A percentile compares a stretch with the other conserved stretches of the same genome.
Conservation (phyloP, 2,113 vertebrate genomes). For the Oryzias woworae region DNA sequence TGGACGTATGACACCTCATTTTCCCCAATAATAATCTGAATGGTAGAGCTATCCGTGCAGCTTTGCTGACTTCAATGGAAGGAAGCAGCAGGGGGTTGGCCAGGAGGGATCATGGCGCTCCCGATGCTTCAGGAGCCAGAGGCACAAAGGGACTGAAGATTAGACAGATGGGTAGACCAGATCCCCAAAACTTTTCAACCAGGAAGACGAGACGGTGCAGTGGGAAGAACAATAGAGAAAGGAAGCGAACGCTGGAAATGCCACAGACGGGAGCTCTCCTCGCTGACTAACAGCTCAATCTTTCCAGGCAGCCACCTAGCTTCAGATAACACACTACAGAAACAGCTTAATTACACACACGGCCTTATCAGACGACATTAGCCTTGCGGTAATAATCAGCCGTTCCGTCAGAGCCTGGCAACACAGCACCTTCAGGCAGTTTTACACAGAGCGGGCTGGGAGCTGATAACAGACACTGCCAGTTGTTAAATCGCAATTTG, state of each 20-base stretch:
- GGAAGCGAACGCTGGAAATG: conserved; percentile 23
- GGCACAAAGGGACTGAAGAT: conserved; percentile 9
- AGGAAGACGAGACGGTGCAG: neutral
- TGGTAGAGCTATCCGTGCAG: conserved; percentile 22
- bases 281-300: conserved; percentile 58
- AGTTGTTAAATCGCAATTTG: conserved; percentile 69
- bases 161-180: neutral
- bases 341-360: conserved; percentile 75
- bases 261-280: conserved; percentile 22
- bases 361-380: conserved; percentile 74
- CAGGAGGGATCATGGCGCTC: conserved; percentile 46
- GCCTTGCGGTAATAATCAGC: conserved; percentile 69
- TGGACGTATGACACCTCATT: conserved; percentile 39
- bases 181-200: too few relatives aligned
- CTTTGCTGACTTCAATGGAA: conserved; percentile 41
- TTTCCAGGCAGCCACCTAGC: conserved; percentile 57
- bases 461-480: conserved; percentile 64
- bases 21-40: conserved; percentile 50
- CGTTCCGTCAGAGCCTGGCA: conserved; percentile 55
- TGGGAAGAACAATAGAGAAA: neutral
- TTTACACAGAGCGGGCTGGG: conserved; percentile 50
- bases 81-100: conserved; percentile 44
- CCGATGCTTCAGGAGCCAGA: neutral
- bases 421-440: conserved; percentile 48
- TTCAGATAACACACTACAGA: conserved; percentile 63